Conservation (phyloP, 2,797 vertebrate species). For the Agapornis canus region DNA sequence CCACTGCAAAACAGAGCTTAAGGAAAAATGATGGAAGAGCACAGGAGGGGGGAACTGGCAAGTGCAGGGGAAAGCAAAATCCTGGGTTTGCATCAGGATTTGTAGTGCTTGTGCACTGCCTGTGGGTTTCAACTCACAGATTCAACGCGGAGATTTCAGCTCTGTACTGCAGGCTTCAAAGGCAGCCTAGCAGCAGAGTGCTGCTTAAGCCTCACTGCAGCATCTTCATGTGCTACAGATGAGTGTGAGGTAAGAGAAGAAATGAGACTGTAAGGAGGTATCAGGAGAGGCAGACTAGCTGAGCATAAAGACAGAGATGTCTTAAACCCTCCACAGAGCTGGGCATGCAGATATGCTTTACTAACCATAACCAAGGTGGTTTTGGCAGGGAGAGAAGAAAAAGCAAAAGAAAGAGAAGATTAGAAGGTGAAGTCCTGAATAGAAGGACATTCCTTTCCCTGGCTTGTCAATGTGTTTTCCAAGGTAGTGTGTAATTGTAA, state of each 20-base stretch:
- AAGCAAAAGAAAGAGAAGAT: background rate
- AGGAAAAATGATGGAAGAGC: background rate
- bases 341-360: background rate
- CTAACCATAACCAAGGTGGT: background rate
- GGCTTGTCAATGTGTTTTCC: background rate
- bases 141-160: background rate
- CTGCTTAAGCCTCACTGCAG: background rate
- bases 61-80: background rate
- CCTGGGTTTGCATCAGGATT: rapidly evolving
- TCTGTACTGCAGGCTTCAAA: background rate
- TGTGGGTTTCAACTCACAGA: background rate
- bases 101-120: background rate
- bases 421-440: background rate
- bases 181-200: background rate
- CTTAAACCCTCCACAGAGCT: background rate
- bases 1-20: background rate
- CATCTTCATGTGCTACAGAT: rapidly evolving
- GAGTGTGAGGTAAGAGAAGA: background rate
- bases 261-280: background rate
- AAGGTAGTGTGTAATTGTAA: background rate
- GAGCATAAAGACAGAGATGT: rapidly evolving
- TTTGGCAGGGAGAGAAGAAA: background rate
- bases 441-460: background rate
- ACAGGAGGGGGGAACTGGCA: background rate
- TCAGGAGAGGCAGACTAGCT: background rate